Percentiles rank a stretch among this genome's conserved stretches.
Evolutionary conservation across 23 tunicate species (phyloP).

Genomic region (Halocynthia roretzi): DNA sequence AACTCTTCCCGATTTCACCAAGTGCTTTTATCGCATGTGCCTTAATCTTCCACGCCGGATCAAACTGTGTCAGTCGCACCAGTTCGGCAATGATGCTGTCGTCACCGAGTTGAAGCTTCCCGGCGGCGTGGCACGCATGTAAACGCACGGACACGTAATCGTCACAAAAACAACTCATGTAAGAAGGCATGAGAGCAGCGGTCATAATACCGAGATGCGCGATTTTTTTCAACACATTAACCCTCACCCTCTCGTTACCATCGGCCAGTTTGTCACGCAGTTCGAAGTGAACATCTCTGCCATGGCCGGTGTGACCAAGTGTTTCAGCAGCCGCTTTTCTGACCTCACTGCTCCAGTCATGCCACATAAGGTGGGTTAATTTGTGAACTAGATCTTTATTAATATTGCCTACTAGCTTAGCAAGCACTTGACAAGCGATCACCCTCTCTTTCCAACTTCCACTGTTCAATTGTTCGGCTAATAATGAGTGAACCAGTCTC

Average conservation of each 20-base stretch:
- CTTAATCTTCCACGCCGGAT: constrained; percentile 80
- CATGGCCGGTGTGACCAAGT: constrained; percentile 90
- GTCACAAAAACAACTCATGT: constrained; percentile 69
- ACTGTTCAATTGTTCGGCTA: constrained; percentile 91
- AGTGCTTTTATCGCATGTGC: constrained; percentile 88
- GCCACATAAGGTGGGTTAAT: constrained; percentile 84
- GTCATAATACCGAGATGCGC: constrained; percentile 96
- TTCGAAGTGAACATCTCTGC: constrained; percentile 81
- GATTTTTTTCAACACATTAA: constrained; percentile 63
- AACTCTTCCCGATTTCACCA: constrained; percentile 40
- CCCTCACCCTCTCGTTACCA: constrained; percentile 73
- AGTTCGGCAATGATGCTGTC: constrained; percentile 50
- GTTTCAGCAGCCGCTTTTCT: constrained; percentile 76
- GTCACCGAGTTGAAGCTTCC: constrained; percentile 42
- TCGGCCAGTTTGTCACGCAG: constrained; percentile 58
- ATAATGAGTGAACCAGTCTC: constrained; percentile 77
- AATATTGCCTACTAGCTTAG: constrained; percentile 55
- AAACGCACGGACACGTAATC: constrained; percentile 82
- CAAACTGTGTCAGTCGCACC: constrained; percentile 44
- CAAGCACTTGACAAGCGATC: constrained; percentile 61
- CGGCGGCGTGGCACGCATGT: constrained; percentile 63
- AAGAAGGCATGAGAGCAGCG: constrained; percentile 73
- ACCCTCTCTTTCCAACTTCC: constrained; percentile 80
- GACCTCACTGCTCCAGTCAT: constrained; percentile 92
- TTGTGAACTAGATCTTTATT: constrained; percentile 84